Evolutionary conservation across 2,797 vertebrate species (phyloP).

Genomic region (Notolabrus celidotus): DNA sequence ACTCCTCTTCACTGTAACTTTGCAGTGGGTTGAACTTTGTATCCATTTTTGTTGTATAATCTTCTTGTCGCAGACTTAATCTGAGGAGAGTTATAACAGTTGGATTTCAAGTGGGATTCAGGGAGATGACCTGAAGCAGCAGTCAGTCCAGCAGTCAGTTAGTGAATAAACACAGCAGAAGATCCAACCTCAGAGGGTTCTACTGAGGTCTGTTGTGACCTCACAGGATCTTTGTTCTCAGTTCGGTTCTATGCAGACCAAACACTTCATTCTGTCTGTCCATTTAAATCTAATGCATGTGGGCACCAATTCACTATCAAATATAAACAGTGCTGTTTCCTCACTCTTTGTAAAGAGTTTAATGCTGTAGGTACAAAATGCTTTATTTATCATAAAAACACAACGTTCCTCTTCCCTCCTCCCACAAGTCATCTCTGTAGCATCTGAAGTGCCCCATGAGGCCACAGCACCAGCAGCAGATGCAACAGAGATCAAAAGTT

Average conservation of each 20-base stretch:
- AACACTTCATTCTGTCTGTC: neutral
- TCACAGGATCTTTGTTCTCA: neutral
- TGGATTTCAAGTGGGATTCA: neutral
- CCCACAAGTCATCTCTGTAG: no score
- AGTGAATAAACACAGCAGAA: neutral
- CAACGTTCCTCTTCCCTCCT: neutral
- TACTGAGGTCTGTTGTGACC: neutral
- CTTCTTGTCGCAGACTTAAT: neutral
- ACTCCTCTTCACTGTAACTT: neutral
- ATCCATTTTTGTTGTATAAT: conserved; percentile 1
- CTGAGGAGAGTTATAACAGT: neutral
- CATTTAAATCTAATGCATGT: neutral
- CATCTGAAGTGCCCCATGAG: no score
- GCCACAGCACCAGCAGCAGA: no score
- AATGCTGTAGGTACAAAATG: neutral
- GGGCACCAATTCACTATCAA: neutral
- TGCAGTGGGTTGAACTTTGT: neutral
- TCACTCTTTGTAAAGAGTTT: neutral
- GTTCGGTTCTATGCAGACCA: neutral
- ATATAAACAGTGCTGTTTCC: neutral
- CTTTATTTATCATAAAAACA: neutral
- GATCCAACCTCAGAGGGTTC: neutral
- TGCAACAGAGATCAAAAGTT: no score
- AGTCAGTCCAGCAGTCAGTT: neutral
- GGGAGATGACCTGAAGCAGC: conserved; percentile 3